Percentiles rank a stretch among this genome's conserved stretches.
phyloP scores from a whole-genome alignment of 30 jellyfish, hydroid and myxozoan genomes.

The Hydra vulgaris region DNA sequence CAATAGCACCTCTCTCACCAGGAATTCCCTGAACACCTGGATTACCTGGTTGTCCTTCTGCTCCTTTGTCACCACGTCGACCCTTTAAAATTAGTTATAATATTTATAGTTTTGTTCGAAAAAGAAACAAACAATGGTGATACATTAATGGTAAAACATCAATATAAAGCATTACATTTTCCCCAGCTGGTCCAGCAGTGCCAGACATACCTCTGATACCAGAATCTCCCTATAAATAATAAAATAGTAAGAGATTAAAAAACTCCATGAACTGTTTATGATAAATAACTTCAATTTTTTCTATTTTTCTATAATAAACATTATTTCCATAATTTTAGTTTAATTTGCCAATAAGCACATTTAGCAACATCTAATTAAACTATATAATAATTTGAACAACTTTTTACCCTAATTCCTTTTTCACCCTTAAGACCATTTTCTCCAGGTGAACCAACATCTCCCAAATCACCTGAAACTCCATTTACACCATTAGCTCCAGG shows the following conservation, averaged over 20 bases:
- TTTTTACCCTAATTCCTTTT: constrained; percentile 22
- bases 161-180: constrained; percentile 11
- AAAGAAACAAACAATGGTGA: background rate
- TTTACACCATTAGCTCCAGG: constrained; percentile 10
- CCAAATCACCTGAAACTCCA: constrained; percentile 27
- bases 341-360: too few relatives aligned
- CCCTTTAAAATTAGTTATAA: background rate
- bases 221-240: constrained; percentile 32
- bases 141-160: background rate
- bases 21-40: constrained; percentile 44
- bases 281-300: too few relatives aligned
- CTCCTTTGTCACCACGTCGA: constrained; percentile 13
- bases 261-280: too few relatives aligned
- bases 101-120: too few relatives aligned
- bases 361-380: too few relatives aligned
- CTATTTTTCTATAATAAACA: too few relatives aligned
- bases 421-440: constrained; percentile 23
- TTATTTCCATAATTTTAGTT: background rate
- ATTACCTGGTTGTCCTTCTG: constrained; percentile 48
- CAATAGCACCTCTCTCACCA: constrained; percentile 29
- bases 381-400: background rate
- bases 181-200: constrained; percentile 31
- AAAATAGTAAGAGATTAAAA: too few relatives aligned
- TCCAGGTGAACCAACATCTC: constrained; percentile 30
- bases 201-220: constrained; percentile 92